A percentile compares a stretch with the other conserved stretches of the same genome.
Conservation (phyloP, 2,888 invertebrate genomes). For the Erannis defoliaria region DNA sequence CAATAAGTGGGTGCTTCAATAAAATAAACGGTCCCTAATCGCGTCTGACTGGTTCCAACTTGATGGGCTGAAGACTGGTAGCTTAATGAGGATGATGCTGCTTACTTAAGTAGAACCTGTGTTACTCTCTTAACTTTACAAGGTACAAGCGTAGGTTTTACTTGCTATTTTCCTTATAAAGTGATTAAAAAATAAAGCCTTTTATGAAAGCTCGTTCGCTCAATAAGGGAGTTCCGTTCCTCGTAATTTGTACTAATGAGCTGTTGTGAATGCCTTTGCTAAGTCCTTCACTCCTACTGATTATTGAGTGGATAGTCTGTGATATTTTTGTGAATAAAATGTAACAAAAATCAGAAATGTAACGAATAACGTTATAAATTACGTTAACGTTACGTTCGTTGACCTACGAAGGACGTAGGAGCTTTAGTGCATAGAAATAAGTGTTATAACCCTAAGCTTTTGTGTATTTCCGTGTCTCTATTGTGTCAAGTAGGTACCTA, state of each 20-base stretch:
- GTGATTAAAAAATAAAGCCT: conserved; percentile 20
- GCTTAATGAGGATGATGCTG: conserved; percentile 19
- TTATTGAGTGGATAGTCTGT: no score
- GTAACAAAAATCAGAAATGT: no score
- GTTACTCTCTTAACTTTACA: conserved; percentile 32
- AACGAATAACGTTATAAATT: no score
- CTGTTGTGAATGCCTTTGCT: neutral
- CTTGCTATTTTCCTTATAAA: conserved; percentile 11
- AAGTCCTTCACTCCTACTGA: no score
- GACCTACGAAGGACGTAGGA: no score
- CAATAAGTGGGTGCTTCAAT: conserved; percentile 73
- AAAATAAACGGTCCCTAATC: conserved; percentile 76
- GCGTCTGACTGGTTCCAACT: conserved; percentile 32
- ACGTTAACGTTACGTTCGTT: no score
- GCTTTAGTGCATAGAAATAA: no score
- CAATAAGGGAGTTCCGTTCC: conserved; percentile 4
- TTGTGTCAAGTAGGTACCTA: no score
- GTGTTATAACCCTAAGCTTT: no score
- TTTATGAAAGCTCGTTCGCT: conserved; percentile 14
- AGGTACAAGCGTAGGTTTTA: conserved; percentile 11
- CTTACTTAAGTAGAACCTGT: conserved; percentile 4
- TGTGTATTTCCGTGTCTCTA: no score
- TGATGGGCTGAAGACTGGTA: conserved; percentile 17
- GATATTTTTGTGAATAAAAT: no score
- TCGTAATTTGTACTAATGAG: conserved; percentile 1